phyloP scores from a whole-genome alignment of 2,113 vertebrate genomes.

The Apus apus region DNA sequence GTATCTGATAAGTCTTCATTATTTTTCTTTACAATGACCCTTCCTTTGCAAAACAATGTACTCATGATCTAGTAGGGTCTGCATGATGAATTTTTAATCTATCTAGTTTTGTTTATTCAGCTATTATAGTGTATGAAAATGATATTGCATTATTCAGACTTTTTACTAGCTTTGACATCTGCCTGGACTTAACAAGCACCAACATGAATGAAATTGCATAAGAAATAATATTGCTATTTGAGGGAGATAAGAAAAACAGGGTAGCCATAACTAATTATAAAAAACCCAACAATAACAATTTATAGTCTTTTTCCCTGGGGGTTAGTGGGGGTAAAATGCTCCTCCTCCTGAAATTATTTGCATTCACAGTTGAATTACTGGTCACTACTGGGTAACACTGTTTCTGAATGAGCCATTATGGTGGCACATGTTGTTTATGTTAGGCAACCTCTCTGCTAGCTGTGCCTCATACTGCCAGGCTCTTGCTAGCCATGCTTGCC shows the following conservation, averaged over 20 bases:
- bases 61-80: background rate
- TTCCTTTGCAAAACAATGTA: background rate
- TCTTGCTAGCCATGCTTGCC: background rate
- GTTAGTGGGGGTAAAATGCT: background rate
- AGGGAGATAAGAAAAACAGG: background rate
- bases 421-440: background rate
- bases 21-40: slow-evolving; percentile 9
- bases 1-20: background rate
- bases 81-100: background rate
- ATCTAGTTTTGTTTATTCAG: slow-evolving; percentile 14
- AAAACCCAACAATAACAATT: background rate
- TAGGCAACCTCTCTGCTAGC: background rate
- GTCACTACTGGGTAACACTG: background rate
- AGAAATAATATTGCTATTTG: background rate
- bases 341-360: background rate
- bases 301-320: background rate
- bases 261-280: background rate
- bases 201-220: background rate
- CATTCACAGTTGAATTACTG: background rate
- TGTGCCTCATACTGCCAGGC: background rate
- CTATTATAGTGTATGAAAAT: background rate
- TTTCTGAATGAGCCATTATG: background rate
- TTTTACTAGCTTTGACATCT: slow-evolving; percentile 7
- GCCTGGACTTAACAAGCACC: background rate
- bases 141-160: background rate